Percentiles rank a stretch among this genome's conserved stretches.
These are phyloP conservation scores for Pogonophryne albipinna DNA, from an alignment of 2,797 vertebrate genomes.

Conservation along the genomic window DNA sequence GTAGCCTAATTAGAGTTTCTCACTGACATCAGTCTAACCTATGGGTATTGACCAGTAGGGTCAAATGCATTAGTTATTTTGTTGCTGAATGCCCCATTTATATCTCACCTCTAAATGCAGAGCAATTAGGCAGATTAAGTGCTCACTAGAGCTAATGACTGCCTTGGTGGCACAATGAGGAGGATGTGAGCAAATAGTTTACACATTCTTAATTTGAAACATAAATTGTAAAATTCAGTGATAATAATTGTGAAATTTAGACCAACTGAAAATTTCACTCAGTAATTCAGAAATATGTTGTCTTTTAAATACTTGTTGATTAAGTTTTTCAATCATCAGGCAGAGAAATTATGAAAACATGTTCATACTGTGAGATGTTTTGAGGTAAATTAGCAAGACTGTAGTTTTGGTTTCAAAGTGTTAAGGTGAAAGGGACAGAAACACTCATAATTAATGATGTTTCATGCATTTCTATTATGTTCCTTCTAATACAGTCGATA, in stretches of 20 bases:
- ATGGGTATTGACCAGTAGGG: constrained; percentile 75
- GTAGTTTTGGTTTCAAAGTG: not conserved
- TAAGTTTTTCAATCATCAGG: not conserved
- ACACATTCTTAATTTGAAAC: constrained; percentile 18
- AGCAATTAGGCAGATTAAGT: constrained; percentile 69
- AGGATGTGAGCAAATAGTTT: constrained; percentile 9
- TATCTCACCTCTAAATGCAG: constrained; percentile 67
- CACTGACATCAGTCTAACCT: constrained; percentile 76
- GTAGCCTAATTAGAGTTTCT: constrained; percentile 79
- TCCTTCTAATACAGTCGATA: not conserved
- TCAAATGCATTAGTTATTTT: constrained; percentile 80
- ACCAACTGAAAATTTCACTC: not conserved
- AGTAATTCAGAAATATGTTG: not conserved
- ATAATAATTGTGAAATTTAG: not conserved
- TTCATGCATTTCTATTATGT: not conserved
- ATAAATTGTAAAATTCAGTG: not conserved
- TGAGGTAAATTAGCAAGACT: not conserved
- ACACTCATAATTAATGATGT: not conserved
- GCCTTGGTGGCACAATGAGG: constrained; percentile 9
- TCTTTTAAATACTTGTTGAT: too few species aligned
- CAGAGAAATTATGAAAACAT: too few species aligned
- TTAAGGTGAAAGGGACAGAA: not conserved
- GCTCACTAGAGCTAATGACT: constrained; percentile 53
- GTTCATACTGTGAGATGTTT: not conserved
- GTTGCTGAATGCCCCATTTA: constrained; percentile 67